Percentiles rank a stretch among this genome's conserved stretches.
Evolutionary conservation across 2,888 invertebrate species (phyloP).

Genomic region (Liopterus haemorrhoidalis): DNA sequence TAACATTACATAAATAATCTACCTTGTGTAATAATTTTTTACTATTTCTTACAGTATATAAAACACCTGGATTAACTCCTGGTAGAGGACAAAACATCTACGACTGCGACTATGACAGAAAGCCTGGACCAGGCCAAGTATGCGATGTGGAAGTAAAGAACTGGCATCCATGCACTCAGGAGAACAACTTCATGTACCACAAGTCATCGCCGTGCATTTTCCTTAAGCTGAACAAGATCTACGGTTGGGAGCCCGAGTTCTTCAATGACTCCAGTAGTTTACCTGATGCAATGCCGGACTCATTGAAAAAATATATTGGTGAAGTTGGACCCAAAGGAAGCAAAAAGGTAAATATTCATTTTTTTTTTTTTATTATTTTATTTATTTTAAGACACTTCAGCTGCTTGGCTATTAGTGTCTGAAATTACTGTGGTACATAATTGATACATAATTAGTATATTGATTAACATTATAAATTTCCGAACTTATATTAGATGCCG

Average conservation of each 20-base stretch:
- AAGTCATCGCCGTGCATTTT: conserved; percentile 91
- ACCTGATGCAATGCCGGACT: conserved; percentile 68
- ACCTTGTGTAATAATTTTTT: too few relatives aligned
- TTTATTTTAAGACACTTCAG: too few relatives aligned
- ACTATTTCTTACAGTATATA: conserved; percentile 55
- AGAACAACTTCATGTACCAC: conserved; percentile 84
- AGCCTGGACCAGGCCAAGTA: conserved; percentile 67
- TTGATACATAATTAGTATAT: too few relatives aligned
- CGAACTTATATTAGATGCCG: too few relatives aligned
- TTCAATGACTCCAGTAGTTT: conserved; percentile 66
- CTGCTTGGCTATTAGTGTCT: too few relatives aligned
- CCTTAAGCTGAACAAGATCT: conserved; percentile 93
- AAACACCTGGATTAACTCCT: conserved; percentile 63
- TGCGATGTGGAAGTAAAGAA: conserved; percentile 81
- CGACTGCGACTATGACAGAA: conserved; percentile 68
- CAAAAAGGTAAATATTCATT: conserved; percentile 9
- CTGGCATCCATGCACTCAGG: conserved; percentile 75
- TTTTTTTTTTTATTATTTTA: too few relatives aligned
- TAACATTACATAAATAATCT: not conserved
- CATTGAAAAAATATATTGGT: conserved; percentile 62
- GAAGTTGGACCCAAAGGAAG: conserved; percentile 20
- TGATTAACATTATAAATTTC: too few relatives aligned
- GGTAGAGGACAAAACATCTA: conserved; percentile 70
- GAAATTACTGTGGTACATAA: too few relatives aligned
- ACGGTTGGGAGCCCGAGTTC: conserved; percentile 79